Conservation (phyloP, 1,140 invertebrate species). For the Bombus polaris region DNA sequence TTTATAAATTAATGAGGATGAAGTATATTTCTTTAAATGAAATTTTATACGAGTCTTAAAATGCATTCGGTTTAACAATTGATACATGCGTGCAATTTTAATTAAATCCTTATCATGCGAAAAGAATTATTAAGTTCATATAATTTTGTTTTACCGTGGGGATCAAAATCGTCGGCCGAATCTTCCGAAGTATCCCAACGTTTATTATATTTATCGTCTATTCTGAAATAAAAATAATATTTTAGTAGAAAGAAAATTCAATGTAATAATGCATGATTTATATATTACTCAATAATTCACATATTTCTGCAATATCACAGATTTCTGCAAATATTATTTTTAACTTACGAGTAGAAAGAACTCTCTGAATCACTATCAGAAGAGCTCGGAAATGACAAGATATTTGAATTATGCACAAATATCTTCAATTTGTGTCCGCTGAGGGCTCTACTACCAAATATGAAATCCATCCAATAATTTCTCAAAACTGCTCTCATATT, state of each 20-base stretch:
- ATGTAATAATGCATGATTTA: not conserved
- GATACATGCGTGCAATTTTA: not conserved
- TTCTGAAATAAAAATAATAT: slow-evolving; percentile 3
- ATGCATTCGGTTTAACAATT: not conserved
- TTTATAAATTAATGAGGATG: not conserved
- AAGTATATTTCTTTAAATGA: too few relatives aligned
- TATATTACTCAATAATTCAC: too few relatives aligned
- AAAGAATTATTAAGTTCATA: not conserved
- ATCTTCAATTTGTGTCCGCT: not conserved
- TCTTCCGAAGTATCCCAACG: slow-evolving; percentile 58
- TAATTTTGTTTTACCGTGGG: slow-evolving; percentile 44
- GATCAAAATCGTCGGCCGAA: slow-evolving; percentile 66
- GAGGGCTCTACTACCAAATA: too few relatives aligned
- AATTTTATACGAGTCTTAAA: too few relatives aligned
- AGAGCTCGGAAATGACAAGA: rapidly evolving
- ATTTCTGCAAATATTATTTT: not conserved
- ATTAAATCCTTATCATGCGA: not conserved
- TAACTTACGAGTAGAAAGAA: not conserved
- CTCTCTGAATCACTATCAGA: not conserved
- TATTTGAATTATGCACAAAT: rapidly evolving
- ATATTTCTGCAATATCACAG: too few relatives aligned
- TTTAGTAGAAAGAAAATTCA: not conserved
- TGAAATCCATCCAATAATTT: not conserved
- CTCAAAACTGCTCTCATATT: slow-evolving; percentile 37
- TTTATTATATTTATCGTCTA: not conserved